Conservation (phyloP, 2,113 vertebrate genomes). For the Rhadina sibilatrix region DNA sequence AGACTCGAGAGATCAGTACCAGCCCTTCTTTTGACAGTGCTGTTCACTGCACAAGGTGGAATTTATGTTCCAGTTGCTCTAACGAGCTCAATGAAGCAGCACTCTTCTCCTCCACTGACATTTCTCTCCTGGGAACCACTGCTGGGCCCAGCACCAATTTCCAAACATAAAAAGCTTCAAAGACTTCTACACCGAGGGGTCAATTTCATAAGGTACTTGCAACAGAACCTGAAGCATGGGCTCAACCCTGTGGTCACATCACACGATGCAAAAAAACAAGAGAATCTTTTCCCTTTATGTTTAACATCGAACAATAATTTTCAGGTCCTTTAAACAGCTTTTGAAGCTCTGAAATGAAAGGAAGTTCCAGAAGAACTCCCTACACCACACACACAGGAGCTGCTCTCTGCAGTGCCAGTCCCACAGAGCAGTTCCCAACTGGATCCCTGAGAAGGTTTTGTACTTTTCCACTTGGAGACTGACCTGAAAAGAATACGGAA, state of each 20-base stretch:
- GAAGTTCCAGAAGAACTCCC: background rate
- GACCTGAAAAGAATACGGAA: slow-evolving; percentile 99
- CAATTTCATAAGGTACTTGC: background rate
- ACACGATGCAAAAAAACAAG: background rate
- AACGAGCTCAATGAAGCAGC: background rate
- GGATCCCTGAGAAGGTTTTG: background rate
- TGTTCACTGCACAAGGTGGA: background rate
- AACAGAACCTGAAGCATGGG: background rate
- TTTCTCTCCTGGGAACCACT: background rate
- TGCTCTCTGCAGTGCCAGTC: background rate
- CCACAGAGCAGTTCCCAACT: background rate
- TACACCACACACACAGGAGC: background rate
- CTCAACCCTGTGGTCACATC: background rate
- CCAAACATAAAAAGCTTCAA: background rate
- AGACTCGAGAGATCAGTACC: background rate
- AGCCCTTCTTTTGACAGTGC: background rate
- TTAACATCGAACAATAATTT: background rate
- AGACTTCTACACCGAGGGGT: background rate
- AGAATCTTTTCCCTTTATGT: background rate
- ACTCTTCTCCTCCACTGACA: background rate
- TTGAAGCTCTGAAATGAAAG: background rate
- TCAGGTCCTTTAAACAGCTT: background rate
- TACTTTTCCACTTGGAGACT: slow-evolving; percentile 58
- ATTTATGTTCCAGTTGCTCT: background rate
- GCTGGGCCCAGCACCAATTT: background rate